Conservation (phyloP, 2,888 invertebrate genomes). For the Yponomeuta evonymella region DNA sequence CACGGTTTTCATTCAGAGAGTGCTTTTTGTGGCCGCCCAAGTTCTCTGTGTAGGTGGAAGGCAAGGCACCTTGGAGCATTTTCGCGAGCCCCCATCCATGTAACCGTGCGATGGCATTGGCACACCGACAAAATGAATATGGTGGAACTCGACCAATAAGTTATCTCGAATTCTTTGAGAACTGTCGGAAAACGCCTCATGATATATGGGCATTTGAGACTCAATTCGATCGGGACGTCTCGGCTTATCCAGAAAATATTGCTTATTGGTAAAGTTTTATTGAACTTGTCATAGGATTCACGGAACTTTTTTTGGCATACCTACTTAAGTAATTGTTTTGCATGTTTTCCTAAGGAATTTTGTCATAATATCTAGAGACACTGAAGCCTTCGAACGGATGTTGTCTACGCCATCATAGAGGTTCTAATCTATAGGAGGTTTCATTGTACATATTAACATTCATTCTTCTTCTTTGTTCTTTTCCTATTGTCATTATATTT, state of each 20-base stretch:
- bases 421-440: too few species aligned
- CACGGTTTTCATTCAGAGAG: constrained; percentile 33
- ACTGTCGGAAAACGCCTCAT: constrained; percentile 60
- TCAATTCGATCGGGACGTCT: constrained; percentile 54
- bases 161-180: constrained; percentile 61
- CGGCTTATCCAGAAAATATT: constrained; percentile 46
- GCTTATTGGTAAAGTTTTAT: constrained; percentile 75
- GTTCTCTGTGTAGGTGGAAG: constrained; percentile 31
- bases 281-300: constrained; percentile 67
- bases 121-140: constrained; percentile 52
- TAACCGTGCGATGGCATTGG: constrained; percentile 20
- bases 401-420: too few species aligned
- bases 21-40: constrained; percentile 39
- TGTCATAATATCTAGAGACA: too few species aligned
- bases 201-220: constrained; percentile 71
- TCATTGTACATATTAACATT: too few species aligned
- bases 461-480: too few species aligned
- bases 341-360: background rate
- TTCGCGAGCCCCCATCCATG: constrained; percentile 28
- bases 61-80: constrained; percentile 30
- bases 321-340: background rate
- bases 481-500: too few species aligned
- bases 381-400: too few species aligned
- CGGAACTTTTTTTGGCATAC: constrained; percentile 20
- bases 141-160: constrained; percentile 50